Conservation (phyloP, 30 jellyfish, hydroid and myxozoan genomes). For the Nemopilema nomurai region DNA sequence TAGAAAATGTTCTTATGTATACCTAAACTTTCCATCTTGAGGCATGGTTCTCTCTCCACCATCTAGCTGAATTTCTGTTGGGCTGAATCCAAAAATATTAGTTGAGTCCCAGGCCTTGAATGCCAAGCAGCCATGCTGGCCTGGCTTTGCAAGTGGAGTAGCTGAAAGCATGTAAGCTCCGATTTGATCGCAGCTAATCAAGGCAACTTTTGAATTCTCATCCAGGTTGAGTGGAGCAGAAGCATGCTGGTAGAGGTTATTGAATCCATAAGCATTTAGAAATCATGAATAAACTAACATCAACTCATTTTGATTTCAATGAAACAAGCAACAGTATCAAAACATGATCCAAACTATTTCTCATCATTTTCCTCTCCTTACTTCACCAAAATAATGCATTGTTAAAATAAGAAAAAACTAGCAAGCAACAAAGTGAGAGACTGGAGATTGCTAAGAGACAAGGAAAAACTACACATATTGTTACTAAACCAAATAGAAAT, state of each 20-base stretch:
- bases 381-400: too few relatives aligned
- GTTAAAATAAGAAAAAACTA: too few relatives aligned
- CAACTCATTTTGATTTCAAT: too few relatives aligned
- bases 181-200: slow-evolving; percentile 42
- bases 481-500: too few relatives aligned
- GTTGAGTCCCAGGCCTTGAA: slow-evolving; percentile 74
- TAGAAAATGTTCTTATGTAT: not conserved
- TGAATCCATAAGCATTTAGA: too few relatives aligned
- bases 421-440: too few relatives aligned
- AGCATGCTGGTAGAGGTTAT: slow-evolving; percentile 44
- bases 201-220: slow-evolving; percentile 59
- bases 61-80: slow-evolving; percentile 72
- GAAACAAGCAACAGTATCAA: too few relatives aligned
- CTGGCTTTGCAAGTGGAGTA: slow-evolving; percentile 55
- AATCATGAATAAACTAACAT: too few relatives aligned
- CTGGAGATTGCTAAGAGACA: too few relatives aligned
- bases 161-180: slow-evolving; percentile 60
- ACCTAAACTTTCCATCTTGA: slow-evolving; percentile 81
- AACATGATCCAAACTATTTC: too few relatives aligned
- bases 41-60: slow-evolving; percentile 24
- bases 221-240: slow-evolving; percentile 86
- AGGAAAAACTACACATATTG: too few relatives aligned
- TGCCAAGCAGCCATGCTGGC: slow-evolving; percentile 18
- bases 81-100: slow-evolving; percentile 70
- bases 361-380: too few relatives aligned